A percentile compares a stretch with the other conserved stretches of the same genome.
Conservation (phyloP, 1,140 invertebrate genomes). For the Drosophila murphyi region DNA sequence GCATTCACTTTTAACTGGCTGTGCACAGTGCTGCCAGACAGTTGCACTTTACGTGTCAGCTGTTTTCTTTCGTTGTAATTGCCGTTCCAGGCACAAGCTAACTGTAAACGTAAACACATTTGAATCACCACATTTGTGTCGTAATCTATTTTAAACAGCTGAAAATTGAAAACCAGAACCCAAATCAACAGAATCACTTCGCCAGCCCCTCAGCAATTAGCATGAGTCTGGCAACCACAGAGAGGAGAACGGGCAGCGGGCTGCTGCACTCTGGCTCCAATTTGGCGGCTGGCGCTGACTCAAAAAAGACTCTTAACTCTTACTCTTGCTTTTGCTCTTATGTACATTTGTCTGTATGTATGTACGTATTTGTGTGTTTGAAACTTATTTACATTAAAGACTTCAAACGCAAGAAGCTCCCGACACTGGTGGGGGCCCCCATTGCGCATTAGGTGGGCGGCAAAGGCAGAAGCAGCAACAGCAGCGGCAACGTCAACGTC, state of each 20-base stretch:
- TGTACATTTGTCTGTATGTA: constrained; percentile 1
- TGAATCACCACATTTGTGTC: not conserved
- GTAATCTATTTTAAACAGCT: constrained; percentile 24
- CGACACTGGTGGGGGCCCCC: constrained; percentile 30
- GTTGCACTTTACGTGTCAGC: constrained; percentile 50
- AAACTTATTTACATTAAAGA: constrained; percentile 46
- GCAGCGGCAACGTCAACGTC: constrained; percentile 17
- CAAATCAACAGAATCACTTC: constrained; percentile 34
- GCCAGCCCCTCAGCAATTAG: constrained; percentile 16
- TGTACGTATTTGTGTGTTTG: not conserved
- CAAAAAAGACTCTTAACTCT: constrained; percentile 17
- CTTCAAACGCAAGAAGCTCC: constrained; percentile 53
- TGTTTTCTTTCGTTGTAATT: constrained; percentile 64
- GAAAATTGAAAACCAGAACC: constrained; percentile 25
- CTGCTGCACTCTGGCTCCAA: constrained; percentile 24
- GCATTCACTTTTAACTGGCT: constrained; percentile 61
- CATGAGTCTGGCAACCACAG: constrained; percentile 27
- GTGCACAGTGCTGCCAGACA: constrained; percentile 62
- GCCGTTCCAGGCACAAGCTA: constrained; percentile 8
- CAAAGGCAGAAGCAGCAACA: constrained; percentile 5
- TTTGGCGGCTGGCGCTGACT: constrained; percentile 24
- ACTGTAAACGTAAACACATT: not conserved
- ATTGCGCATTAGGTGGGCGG: constrained; percentile 27
- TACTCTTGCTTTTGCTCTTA: not conserved
- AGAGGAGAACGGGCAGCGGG: not conserved